Percentiles rank a stretch among this genome's conserved stretches.
These are phyloP conservation scores for Lagopus leucura DNA, from an alignment of 2,113 vertebrate genomes.

Conservation along the genomic window DNA sequence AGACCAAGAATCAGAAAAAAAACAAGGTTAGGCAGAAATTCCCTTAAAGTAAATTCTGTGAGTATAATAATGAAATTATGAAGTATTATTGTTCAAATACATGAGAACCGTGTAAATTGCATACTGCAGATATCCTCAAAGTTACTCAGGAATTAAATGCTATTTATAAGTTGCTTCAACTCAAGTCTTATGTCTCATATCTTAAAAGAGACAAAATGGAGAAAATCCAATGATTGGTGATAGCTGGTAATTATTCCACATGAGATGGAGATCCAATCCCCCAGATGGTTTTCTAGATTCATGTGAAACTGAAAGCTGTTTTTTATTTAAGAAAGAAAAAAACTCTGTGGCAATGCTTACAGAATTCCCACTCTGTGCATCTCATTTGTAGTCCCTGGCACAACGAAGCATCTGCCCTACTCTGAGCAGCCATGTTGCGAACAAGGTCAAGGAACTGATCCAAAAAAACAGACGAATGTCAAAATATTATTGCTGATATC, in stretches of 20 bases:
- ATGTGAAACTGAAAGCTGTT: neutral
- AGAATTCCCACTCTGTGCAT: neutral
- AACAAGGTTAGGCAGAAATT: neutral
- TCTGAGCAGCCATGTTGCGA: neutral
- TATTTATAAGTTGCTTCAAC: neutral
- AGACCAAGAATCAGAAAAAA: neutral
- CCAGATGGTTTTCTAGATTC: conserved; percentile 5
- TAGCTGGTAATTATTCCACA: neutral
- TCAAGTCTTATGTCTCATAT: neutral
- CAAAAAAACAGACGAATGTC: neutral
- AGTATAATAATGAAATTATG: neutral
- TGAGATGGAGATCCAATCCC: neutral
- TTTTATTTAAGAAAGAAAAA: neutral
- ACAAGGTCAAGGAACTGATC: conserved; percentile 1
- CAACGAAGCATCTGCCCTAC: neutral
- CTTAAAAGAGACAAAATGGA: neutral
- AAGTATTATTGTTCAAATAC: neutral
- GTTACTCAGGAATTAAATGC: neutral
- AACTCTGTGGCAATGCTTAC: neutral
- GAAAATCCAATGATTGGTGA: neutral
- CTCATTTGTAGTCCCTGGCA: neutral
- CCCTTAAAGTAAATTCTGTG: neutral
- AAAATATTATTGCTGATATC: conserved; percentile 5
- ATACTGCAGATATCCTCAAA: neutral
- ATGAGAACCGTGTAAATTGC: neutral